Base-by-base conservation (phyloP, 2,113 vertebrate genomes). In the Xerus inauris region DNA sequence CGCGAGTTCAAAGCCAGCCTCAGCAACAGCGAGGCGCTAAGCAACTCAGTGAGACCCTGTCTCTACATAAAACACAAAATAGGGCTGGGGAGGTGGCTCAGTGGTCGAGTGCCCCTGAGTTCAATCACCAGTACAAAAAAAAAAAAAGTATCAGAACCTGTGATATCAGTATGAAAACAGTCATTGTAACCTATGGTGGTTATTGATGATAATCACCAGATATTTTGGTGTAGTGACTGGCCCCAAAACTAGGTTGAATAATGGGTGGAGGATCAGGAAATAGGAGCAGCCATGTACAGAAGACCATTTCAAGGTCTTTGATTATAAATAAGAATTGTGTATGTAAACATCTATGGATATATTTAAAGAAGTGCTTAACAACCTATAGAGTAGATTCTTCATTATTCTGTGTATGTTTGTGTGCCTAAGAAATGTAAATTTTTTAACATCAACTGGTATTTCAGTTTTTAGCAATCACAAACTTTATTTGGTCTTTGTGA, bases 401-500 rank as follows among this genome's bases (percentile, higher is more conserved):
- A 32, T 24, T 79, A 82, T 71, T 94, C 8, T 94, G 2, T 62
- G 11, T 86, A 42, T 80, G 10, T 54, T 71, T 84, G 35, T 49
- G 40, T 82, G 45, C 26, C 17, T 77, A 67, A 93, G 28, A 57
- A 77, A 79, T 83, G 17, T 64, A 73, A 22, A 67, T 51, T 97
- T 97, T 96, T 82, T 89, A 65, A 35, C 12, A 86, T 16, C 47
- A 85, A 80, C 40, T 80, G 2, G 57, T 86, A 82, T 93, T 95
- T 85, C 16, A 73, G 35, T 67, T 69, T 94, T 84, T 88, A 93
- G 57, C 38, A 94, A 42, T 72, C 79, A 89, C 35, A 96, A 64
- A 73, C 72, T 95, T 85, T 72, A 83, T 94, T 89, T 96, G 62
- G 11, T 24, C 19, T 83, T 88, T 82, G 26, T 94, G 67, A 92